Percentiles rank a stretch among this genome's conserved stretches.
Conservation (phyloP, 2,888 invertebrate species). For the Chrysomela aeneicollis region DNA sequence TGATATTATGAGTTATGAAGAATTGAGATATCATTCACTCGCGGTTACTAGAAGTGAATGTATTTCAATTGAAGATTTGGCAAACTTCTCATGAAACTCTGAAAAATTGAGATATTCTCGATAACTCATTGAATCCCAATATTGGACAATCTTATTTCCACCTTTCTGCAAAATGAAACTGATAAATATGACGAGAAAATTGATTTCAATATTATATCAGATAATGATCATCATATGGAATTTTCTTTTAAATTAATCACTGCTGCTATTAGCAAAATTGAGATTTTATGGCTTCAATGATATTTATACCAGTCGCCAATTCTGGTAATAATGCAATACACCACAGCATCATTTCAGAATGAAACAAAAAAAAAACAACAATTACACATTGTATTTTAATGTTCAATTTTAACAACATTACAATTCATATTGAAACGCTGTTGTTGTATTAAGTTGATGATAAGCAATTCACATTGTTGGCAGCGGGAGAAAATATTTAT, state of each 20-base stretch:
- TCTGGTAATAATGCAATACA: too few relatives aligned
- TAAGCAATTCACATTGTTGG: too few relatives aligned
- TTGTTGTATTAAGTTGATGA: too few relatives aligned
- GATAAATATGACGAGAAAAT: slow-evolving; percentile 13
- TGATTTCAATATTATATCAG: neutral
- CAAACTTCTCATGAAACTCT: neutral
- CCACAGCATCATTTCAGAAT: too few relatives aligned
- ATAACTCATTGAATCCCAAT: neutral
- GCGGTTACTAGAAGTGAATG: slow-evolving; percentile 8
- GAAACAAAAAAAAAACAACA: too few relatives aligned
- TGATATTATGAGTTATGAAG: neutral
- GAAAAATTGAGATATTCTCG: slow-evolving; percentile 8
- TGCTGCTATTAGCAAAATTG: neutral
- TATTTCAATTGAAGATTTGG: slow-evolving; percentile 2
- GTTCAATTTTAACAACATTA: too few relatives aligned
- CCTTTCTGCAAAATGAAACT: slow-evolving; percentile 6
- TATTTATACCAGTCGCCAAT: too few relatives aligned
- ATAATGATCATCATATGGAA: neutral
- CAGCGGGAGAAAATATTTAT: too few relatives aligned
- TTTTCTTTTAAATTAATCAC: slow-evolving; percentile 3
- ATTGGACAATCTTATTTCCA: slow-evolving; percentile 7
- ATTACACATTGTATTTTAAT: too few relatives aligned
- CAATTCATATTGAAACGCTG: too few relatives aligned
- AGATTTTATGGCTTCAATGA: too few relatives aligned
- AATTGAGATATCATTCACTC: slow-evolving; percentile 9